Evolutionary conservation across 2,888 invertebrate species (phyloP).

Genomic region (Lasioglossum vierecki): DNA sequence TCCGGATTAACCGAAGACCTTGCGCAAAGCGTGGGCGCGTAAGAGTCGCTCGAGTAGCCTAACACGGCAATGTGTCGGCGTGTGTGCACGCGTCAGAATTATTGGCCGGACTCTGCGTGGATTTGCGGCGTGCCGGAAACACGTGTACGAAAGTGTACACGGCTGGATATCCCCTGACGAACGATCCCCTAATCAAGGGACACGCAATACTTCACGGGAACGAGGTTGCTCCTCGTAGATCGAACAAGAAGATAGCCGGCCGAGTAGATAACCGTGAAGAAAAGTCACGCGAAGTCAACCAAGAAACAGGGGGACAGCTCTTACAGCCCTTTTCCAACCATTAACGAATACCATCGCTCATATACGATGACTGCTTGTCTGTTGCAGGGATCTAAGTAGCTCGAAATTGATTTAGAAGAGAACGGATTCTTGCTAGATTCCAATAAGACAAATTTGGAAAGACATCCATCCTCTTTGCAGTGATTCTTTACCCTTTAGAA

Average conservation of each 20-base stretch:
- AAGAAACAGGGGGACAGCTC: neutral
- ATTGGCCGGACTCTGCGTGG: constrained; percentile 30
- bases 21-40: constrained; percentile 33
- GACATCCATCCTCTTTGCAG: neutral
- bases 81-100: constrained; percentile 3
- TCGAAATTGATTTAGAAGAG: constrained; percentile 31
- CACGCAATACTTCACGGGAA: constrained; percentile 78
- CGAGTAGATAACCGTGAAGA: constrained; percentile 74
- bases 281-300: constrained; percentile 77
- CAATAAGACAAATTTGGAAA: neutral
- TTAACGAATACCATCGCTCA: constrained; percentile 27
- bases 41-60: constrained; percentile 35
- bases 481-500: neutral
- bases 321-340: constrained; percentile 29
- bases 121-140: constrained; percentile 1
- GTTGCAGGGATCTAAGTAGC: constrained; percentile 4
- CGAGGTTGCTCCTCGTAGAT: constrained; percentile 73
- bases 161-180: neutral
- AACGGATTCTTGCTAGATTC: no score
- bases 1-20: constrained; percentile 26
- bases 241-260: constrained; percentile 68
- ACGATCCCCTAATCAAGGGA: constrained; percentile 76
- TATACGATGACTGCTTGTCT: constrained; percentile 19
- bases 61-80: constrained; percentile 28
- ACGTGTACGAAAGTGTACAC: neutral